Evolutionary conservation across 2,888 invertebrate genomes (phyloP).

Genomic region (Criorhina ranunculi): DNA sequence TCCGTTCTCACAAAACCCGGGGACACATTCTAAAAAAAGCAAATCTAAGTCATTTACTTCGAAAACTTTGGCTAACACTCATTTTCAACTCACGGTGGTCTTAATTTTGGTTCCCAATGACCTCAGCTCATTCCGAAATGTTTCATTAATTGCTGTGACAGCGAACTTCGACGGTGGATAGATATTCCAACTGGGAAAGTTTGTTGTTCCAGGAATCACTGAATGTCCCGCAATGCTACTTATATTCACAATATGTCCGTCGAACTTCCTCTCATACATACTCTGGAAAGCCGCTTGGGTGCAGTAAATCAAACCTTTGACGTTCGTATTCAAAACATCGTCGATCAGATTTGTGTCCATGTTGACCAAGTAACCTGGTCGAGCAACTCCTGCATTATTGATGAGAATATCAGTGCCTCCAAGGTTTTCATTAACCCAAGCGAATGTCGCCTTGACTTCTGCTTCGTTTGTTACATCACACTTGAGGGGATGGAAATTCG

Average conservation of each 20-base stretch:
- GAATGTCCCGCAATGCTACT: conserved; percentile 79
- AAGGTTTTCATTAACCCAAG: conserved; percentile 83
- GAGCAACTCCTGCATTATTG: conserved; percentile 85
- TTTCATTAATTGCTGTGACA: conserved; percentile 82
- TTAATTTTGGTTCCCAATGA: conserved; percentile 80
- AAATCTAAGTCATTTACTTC: neutral
- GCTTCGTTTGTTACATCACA: conserved; percentile 85
- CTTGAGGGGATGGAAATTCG: conserved; percentile 22
- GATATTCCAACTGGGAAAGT: conserved; percentile 76
- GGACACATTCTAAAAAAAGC: conserved; percentile 25
- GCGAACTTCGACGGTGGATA: conserved; percentile 83
- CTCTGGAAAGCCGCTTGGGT: conserved; percentile 83
- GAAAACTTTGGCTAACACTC: neutral
- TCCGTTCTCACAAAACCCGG: conserved; percentile 42
- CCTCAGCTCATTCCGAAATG: conserved; percentile 82
- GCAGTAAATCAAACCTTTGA: conserved; percentile 83
- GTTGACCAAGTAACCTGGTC: conserved; percentile 42
- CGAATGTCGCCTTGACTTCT: conserved; percentile 85
- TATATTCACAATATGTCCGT: conserved; percentile 84
- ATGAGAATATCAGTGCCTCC: conserved; percentile 86
- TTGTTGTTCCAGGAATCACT: conserved; percentile 54
- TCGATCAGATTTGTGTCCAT: conserved; percentile 51
- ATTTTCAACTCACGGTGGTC: conserved; percentile 81
- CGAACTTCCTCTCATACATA: conserved; percentile 82
- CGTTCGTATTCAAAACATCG: conserved; percentile 83